Conservation (phyloP, 2,888 invertebrate genomes). For the Limnephilus auricula region DNA sequence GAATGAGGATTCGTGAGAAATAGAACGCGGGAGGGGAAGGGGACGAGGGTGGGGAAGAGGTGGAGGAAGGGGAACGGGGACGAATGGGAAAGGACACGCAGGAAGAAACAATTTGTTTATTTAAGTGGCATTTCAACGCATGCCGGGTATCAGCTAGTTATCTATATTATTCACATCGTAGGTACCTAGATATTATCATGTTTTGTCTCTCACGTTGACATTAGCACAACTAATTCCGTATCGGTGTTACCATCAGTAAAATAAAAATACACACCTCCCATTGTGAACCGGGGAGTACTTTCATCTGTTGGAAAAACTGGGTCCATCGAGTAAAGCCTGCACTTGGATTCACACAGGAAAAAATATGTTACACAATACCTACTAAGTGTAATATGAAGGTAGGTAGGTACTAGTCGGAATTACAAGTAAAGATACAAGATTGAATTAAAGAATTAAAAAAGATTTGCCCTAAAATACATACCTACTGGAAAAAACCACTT, state of each 20-base stretch:
- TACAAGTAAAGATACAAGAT: not conserved
- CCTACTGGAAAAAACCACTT: too few species aligned
- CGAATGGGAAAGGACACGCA: too few species aligned
- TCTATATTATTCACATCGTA: not conserved
- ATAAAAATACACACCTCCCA: not conserved
- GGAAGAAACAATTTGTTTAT: too few species aligned
- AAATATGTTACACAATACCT: constrained; percentile 26
- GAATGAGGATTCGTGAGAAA: too few species aligned
- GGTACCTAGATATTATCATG: not conserved
- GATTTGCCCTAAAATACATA: too few species aligned
- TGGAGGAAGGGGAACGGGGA: too few species aligned
- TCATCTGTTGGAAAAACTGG: constrained; percentile 27
- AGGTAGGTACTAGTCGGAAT: not conserved
- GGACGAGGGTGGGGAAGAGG: too few species aligned
- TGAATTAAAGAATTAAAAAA: too few species aligned
- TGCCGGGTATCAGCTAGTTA: too few species aligned
- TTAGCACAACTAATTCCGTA: not conserved
- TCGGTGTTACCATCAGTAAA: not conserved
- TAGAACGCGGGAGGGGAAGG: too few species aligned
- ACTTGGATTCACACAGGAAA: constrained; percentile 32
- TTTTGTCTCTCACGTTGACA: not conserved
- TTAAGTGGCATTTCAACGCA: too few species aligned
- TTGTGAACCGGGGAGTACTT: not conserved
- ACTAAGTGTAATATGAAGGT: not conserved
- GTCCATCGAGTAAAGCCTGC: constrained; percentile 23